Percentiles rank a stretch among this genome's conserved stretches.
Evolutionary conservation across 2,797 vertebrate species (phyloP).

Genomic region (Pseudopleuronectes americanus): DNA sequence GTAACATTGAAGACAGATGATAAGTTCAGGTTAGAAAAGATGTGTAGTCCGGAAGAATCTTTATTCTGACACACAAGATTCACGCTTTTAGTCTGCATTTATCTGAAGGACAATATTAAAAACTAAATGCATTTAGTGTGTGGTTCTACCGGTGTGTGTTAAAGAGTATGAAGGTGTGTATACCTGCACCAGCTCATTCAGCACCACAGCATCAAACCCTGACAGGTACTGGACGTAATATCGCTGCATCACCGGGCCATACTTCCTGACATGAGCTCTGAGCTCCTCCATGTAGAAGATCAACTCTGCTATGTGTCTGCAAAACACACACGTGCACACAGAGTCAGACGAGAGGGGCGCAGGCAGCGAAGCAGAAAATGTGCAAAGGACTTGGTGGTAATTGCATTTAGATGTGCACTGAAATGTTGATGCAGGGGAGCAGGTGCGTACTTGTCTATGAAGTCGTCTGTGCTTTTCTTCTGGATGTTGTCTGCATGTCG

Average conservation of each 20-base stretch:
- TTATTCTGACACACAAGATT: not conserved
- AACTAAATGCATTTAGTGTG: no score
- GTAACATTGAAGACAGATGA: not conserved
- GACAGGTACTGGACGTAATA: constrained; percentile 98
- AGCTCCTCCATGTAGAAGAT: constrained; percentile 99
- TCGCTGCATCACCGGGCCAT: constrained; percentile 97
- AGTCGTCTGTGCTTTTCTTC: constrained; percentile 98
- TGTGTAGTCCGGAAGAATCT: not conserved
- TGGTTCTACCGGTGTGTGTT: not conserved
- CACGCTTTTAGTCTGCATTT: no score
- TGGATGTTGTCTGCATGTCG: constrained; percentile 98
- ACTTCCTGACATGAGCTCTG: constrained; percentile 94
- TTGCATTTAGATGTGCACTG: not conserved
- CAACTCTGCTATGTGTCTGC: constrained; percentile 95
- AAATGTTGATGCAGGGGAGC: not conserved
- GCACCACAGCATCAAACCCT: constrained; percentile 96
- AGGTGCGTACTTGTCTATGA: constrained; percentile 94
- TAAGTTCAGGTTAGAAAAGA: not conserved
- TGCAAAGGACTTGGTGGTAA: no score
- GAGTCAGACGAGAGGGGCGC: not conserved
- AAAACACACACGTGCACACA: constrained; percentile 17
- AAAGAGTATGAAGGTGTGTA: not conserved
- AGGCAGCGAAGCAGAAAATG: not conserved
- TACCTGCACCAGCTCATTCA: constrained; percentile 98
- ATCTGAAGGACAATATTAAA: no score